phyloP scores from a whole-genome alignment of 2,113 vertebrate genomes.

The Zosterops japonicus region DNA sequence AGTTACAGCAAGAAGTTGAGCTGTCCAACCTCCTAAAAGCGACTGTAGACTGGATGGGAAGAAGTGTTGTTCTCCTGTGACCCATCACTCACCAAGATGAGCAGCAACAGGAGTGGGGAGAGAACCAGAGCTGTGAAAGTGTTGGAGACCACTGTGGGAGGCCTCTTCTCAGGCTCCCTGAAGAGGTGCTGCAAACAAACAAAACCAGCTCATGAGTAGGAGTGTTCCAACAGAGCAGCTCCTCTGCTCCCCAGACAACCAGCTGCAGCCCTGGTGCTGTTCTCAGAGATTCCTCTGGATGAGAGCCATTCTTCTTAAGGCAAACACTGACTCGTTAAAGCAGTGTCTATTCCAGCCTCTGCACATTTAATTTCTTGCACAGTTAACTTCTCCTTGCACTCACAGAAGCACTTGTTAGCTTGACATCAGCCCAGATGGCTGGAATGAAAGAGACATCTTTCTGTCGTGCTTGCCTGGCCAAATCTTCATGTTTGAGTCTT shows the following conservation, averaged over 20 bases:
- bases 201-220: background rate
- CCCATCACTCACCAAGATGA: slow-evolving; percentile 87
- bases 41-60: background rate
- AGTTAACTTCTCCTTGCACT: background rate
- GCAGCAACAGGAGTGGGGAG: slow-evolving; percentile 89
- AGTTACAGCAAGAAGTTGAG: background rate
- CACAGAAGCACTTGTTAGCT: background rate
- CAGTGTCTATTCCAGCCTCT: background rate
- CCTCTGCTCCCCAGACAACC: background rate
- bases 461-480: background rate
- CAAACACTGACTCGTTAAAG: background rate
- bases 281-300: background rate
- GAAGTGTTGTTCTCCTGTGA: background rate
- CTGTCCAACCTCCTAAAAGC: background rate
- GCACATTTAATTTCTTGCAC: background rate
- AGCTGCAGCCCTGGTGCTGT: background rate
- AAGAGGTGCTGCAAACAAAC: slow-evolving; percentile 87
- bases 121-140: slow-evolving; percentile 93
- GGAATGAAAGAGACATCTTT: background rate
- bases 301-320: background rate
- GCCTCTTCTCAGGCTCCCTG: slow-evolving; percentile 97
- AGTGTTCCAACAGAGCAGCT: background rate
- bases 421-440: background rate
- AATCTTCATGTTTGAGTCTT: background rate
- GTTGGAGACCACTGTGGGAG: slow-evolving; percentile 92